Evolutionary conservation across 2,113 vertebrate genomes (phyloP).

Genomic region (Herpetotheres cachinnans): DNA sequence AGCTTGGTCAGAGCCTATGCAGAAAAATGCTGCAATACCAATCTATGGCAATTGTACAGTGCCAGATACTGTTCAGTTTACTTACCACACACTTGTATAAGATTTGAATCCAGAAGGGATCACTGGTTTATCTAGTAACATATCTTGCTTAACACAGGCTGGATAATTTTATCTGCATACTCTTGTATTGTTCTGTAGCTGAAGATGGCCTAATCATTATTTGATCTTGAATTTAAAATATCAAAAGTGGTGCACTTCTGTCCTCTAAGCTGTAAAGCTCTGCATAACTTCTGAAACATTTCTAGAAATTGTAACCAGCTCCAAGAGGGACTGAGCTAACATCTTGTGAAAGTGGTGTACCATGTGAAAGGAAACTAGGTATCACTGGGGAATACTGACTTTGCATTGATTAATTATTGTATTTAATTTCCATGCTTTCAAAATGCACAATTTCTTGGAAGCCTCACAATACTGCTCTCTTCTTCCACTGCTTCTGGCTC

Average conservation of each 20-base stretch:
- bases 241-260: neutral
- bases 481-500: neutral
- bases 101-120: neutral
- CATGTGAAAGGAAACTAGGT: neutral
- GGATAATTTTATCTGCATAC: neutral
- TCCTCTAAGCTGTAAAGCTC: neutral
- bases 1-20: neutral
- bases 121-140: neutral
- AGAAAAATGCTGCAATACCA: neutral
- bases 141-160: neutral
- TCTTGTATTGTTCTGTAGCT: neutral
- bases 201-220: neutral
- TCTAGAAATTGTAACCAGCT: neutral
- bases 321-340: neutral
- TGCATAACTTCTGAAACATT: neutral
- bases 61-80: neutral
- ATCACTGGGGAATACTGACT: neutral
- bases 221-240: neutral
- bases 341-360: neutral
- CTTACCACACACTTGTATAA: neutral
- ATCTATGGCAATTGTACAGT: neutral
- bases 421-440: neutral
- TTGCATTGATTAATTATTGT: neutral
- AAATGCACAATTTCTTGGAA: neutral
- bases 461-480: neutral